Base-by-base conservation (phyloP, 2,888 invertebrate genomes). In the Stenchaetothrips biformis region DNA sequence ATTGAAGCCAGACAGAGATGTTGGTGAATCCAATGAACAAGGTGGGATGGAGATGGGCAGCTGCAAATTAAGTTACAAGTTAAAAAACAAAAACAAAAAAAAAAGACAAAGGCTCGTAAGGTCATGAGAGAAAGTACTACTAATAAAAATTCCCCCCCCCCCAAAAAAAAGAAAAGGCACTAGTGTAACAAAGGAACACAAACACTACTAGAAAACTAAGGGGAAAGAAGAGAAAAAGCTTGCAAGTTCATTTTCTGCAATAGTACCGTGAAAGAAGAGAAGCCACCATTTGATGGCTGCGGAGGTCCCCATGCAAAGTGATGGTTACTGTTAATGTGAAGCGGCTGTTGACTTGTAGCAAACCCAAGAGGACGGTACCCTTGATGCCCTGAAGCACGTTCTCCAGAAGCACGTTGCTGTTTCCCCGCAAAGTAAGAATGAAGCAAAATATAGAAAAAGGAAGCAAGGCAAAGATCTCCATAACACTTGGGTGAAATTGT, bases 1-100 rank as follows among this genome's bases (percentile, higher is more conserved):
- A 81, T 82, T 83, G 53, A 80, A 81, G 9, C 83, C 82, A 16
- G 83, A 82, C 67, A 83, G 81, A 8, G 80, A 80, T 16, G 81
- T 80, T 7, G 79, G 81, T 18, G 78, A 77, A 48, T 81, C 81
- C 79, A 82, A 77, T 3, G 78, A n/a, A 47, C 78, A 78, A 27
- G 80, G 79, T 47, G 83, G 82, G 9, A 82, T 81, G 49, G 83
- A 81, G 18, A 83, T 80, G 11, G 81, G 81, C 16, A 77, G 53
- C 83, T 83, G 78, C 13, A 80, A 78, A 8, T 37, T 49, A 59
- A 78, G 21, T 80, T 74, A 18, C 11, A n/a, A 27, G 47, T 74
- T 37, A 37, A 37, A 1, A 37, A 37, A 37, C 1, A 37, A 37
- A 4, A 4, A 4, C 1, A 37, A 1, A 37, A 37, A 37, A 37